A percentile compares a stretch with the other conserved stretches of the same genome.
Conservation (phyloP, 2,888 invertebrate genomes). For the Hybos culiciformis region DNA sequence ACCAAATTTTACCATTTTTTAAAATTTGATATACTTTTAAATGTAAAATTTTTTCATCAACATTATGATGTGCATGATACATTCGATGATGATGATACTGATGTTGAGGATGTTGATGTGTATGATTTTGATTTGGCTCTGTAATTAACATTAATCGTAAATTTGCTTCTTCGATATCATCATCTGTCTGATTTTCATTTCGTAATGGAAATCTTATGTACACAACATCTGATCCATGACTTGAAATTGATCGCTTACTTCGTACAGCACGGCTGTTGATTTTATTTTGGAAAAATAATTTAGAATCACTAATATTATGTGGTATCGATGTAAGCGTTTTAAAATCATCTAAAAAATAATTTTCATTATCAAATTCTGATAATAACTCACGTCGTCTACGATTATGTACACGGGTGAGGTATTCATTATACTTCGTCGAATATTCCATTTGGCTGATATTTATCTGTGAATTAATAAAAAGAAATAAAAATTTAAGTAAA, state of each 20-base stretch:
- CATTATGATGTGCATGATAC: background rate
- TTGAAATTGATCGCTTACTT: conserved; percentile 7
- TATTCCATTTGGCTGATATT: conserved; percentile 53
- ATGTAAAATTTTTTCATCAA: conserved; percentile 17
- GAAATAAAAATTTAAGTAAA: background rate
- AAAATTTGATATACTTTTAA: conserved; percentile 28
- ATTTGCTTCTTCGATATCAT: conserved; percentile 29
- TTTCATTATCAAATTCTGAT: conserved; percentile 3
- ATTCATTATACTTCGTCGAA: conserved; percentile 45
- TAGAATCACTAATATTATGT: background rate
- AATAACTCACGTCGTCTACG: conserved; percentile 19
- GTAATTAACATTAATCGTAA: conserved; percentile 27
- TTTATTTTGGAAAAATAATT: background rate
- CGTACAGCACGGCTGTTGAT: conserved; percentile 14
- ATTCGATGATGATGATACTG: conserved; percentile 9
- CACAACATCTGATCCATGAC: conserved; percentile 18
- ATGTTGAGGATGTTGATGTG: background rate
- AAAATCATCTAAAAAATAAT: conserved; percentile 4
- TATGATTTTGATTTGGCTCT: conserved; percentile 20
- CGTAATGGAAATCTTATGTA: conserved; percentile 5
- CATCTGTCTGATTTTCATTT: background rate
- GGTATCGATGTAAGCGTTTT: background rate
- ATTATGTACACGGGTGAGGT: conserved; percentile 37
- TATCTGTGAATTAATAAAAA: conserved; percentile 37
- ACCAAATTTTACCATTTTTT: conserved; percentile 22